Evolutionary conservation across 2,797 vertebrate genomes (phyloP).

Genomic region (Paratrypauchen microcephalus): DNA sequence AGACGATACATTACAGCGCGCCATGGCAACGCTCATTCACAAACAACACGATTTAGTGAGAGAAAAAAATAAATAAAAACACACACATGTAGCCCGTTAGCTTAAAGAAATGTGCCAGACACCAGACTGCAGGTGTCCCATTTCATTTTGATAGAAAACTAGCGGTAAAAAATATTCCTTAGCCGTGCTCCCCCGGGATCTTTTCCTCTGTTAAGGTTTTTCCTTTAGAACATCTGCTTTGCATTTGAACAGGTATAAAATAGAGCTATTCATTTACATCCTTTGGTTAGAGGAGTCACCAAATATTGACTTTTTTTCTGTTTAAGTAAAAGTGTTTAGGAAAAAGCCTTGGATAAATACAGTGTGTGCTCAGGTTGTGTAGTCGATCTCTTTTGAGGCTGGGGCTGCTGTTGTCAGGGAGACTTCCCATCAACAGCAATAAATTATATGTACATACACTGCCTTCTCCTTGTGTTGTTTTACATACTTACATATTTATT

Average conservation of each 20-base stretch:
- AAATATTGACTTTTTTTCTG: conserved; percentile 32
- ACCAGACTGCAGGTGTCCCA: conserved; percentile 64
- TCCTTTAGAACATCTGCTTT: conserved; percentile 55
- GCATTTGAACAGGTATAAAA: conserved; percentile 63
- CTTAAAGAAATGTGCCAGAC: conserved; percentile 67
- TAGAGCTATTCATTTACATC: conserved; percentile 61
- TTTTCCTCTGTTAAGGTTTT: conserved; percentile 41
- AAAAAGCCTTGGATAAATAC: conserved; percentile 44
- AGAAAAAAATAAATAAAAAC: conserved; percentile 9
- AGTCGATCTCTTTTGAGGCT: conserved; percentile 44
- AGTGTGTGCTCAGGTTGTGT: conserved; percentile 34
- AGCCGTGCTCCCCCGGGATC: conserved; percentile 46
- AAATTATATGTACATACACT: conserved; percentile 68
- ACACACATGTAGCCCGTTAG: conserved; percentile 49
- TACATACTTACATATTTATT: conserved; percentile 5
- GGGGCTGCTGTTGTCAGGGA: conserved; percentile 38
- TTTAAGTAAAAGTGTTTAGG: conserved; percentile 68
- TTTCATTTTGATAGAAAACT: conserved; percentile 60
- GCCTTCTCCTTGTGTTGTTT: conserved; percentile 21
- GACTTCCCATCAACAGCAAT: conserved; percentile 40
- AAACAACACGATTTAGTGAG: conserved; percentile 56
- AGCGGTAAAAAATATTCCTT: conserved; percentile 65
- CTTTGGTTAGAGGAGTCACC: conserved; percentile 65
- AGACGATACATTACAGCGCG: conserved; percentile 43
- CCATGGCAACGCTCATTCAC: conserved; percentile 45